Percentiles rank a stretch among this genome's conserved stretches.
These are phyloP conservation scores for Tiliacea aurago DNA, from an alignment of 2,888 invertebrate genomes.

Conservation along the genomic window DNA sequence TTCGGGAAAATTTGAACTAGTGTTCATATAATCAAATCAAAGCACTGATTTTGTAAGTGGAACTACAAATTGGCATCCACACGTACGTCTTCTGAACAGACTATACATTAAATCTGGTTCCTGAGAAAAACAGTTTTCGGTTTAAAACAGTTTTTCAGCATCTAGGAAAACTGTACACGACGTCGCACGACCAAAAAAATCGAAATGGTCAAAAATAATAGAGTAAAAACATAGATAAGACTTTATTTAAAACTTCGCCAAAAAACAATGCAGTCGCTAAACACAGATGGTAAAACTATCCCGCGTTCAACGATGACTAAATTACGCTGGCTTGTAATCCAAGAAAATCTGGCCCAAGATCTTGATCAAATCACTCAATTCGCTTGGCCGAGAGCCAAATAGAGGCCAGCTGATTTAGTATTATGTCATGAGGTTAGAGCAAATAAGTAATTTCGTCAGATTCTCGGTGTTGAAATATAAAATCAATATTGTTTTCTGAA, in stretches of 20 bases:
- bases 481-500: slow-evolving; percentile 35
- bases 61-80: background rate
- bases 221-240: background rate
- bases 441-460: slow-evolving; percentile 54
- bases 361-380: slow-evolving; percentile 62
- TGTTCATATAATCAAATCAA: too few species aligned
- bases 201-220: background rate
- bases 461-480: slow-evolving; percentile 44
- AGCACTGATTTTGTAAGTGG: background rate
- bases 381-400: slow-evolving; percentile 59
- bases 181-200: background rate
- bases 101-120: background rate
- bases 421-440: slow-evolving; percentile 45
- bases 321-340: slow-evolving; percentile 46
- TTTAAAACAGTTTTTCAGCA: too few species aligned
- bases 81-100: background rate
- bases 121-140: background rate
- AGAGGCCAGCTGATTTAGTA: slow-evolving; percentile 50
- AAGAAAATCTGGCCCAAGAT: slow-evolving; percentile 49
- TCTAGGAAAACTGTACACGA: background rate
- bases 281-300: background rate
- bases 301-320: slow-evolving; percentile 12
- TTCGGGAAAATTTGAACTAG: too few species aligned
- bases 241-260: background rate
- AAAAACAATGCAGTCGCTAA: background rate